phyloP scores from a whole-genome alignment of 2,113 vertebrate species.

The Leucosticte australis region DNA sequence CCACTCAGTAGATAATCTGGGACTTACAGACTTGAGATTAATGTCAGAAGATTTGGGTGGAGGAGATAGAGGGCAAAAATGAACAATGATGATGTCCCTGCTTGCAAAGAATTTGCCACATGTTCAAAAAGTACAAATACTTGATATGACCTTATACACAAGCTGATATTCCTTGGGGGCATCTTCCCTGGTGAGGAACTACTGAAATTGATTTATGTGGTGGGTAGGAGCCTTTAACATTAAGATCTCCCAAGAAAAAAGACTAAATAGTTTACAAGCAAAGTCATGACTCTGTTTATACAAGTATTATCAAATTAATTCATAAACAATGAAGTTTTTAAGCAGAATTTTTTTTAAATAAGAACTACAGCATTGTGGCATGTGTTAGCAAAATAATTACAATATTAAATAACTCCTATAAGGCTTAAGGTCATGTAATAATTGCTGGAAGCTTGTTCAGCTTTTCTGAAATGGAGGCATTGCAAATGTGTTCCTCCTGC shows the following conservation, averaged over 20 bases:
- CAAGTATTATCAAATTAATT: conserved; percentile 15
- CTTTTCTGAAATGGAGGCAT: neutral
- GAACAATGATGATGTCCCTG: neutral
- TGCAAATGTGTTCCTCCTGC: neutral
- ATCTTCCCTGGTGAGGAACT: neutral
- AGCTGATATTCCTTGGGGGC: neutral
- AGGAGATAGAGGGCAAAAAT: neutral
- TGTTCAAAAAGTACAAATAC: neutral
- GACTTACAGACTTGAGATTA: neutral
- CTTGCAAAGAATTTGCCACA: neutral
- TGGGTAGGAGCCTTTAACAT: neutral
- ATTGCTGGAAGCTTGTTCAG: neutral
- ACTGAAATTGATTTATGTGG: neutral
- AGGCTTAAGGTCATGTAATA: neutral
- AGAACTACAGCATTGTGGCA: neutral
- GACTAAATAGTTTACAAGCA: neutral
- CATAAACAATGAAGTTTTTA: neutral
- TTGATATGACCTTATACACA: neutral
- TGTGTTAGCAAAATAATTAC: neutral
- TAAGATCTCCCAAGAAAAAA: neutral
- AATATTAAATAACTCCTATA: neutral
- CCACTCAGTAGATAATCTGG: neutral
- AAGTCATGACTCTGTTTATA: neutral
- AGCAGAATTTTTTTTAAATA: neutral
- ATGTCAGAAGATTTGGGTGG: neutral